These are phyloP conservation scores for Aphelocoma californica DNA, from an alignment of 2,797 vertebrate species.

Conservation along the genomic window DNA sequence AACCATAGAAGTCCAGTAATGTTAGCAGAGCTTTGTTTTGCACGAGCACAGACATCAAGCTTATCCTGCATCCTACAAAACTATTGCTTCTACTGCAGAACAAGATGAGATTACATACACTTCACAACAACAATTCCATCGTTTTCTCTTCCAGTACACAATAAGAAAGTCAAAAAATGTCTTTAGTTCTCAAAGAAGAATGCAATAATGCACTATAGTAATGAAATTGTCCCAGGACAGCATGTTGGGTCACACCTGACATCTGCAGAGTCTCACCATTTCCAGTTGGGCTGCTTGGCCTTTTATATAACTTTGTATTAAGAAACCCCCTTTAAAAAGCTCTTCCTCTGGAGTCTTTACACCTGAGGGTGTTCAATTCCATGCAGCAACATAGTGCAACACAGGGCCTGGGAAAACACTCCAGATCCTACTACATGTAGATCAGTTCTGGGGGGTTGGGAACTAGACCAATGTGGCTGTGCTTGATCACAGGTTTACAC, in stretches of 20 bases:
- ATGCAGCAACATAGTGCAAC: fast-evolving
- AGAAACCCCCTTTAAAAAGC: neutral
- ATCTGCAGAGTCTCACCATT: neutral
- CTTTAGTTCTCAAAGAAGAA: neutral
- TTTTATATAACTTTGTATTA: neutral
- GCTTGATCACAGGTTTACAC: neutral
- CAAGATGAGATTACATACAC: neutral
- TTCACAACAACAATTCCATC: neutral
- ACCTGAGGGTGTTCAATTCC: neutral
- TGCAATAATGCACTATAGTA: neutral
- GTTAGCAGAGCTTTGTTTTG: neutral
- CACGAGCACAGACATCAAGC: neutral
- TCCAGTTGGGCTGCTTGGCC: neutral
- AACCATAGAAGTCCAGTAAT: neutral
- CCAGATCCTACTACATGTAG: fast-evolving
- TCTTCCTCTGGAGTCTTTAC: neutral
- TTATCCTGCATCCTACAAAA: neutral
- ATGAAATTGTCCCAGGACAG: neutral
- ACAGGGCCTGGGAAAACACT: neutral
- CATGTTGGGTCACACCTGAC: neutral
- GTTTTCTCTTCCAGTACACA: neutral
- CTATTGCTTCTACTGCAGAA: neutral
- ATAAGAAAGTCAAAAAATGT: neutral
- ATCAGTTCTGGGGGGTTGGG: neutral
- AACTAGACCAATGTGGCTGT: neutral